Base-by-base conservation (phyloP, 2,113 vertebrate species). In the Pelmatolapia mariae region DNA sequence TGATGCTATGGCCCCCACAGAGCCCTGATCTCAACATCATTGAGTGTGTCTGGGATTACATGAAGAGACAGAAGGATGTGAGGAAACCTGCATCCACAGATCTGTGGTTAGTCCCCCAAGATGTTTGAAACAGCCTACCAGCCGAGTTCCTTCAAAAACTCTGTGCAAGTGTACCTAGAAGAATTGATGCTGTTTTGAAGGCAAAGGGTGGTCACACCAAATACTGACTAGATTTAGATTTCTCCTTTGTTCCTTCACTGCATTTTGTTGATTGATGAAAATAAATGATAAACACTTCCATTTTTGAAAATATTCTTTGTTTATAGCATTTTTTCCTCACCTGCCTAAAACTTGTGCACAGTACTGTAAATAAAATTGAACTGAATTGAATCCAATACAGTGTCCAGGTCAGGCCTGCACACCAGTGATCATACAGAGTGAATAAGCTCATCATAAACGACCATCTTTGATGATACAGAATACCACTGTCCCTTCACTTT, bases 221-320 rank as follows among this genome's bases (percentile, higher is more conserved):
- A 61, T 7, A 61, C 15, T 61, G 57, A 18, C 3, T 61, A 1
- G 8, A 61, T 61, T 0, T 61, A 61, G 16, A 61, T 61, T 33
- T 61, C 1, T 63, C 29, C 33, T 63, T 63, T 63, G 9, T 63
- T 63, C 29, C 1, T 59, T 59, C 56, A 6, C 56, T 56, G 0
- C 0, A 59, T 59, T 59, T 59, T 18, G 26, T 59, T 59, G 0
- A 2, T 0, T 63, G 59, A 11, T 63, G 29, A 63, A 63, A 36
- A 36, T 2, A 63, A 63, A 36, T 0, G 1, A 63, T 33, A 0
- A 63, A 63, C 18, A 11, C 59, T 33, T 63, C 59, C 4, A 63
- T 63, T 63, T 63, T 63, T 11, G 18, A 63, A 36, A 11, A 0
- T 0, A 63, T 63, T 63, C 59, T 19, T 63, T 63, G 31, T 1